Evolutionary conservation across 2,113 vertebrate species (phyloP), one percentile per base, ranked within the genome.

Genomic region (Nymphicus hollandicus): DNA sequence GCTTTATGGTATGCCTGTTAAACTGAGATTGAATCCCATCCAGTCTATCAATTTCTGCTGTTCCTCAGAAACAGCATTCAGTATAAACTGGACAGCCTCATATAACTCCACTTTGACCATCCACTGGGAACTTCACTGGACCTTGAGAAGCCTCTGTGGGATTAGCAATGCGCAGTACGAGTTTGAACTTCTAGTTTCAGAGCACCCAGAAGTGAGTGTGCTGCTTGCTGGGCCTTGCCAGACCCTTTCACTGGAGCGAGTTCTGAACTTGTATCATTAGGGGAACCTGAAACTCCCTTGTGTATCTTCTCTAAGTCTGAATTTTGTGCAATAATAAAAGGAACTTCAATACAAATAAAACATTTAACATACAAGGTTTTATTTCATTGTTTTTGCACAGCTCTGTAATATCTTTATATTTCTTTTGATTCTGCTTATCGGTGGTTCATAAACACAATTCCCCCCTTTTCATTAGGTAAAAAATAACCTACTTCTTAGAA

Each of bases 151-250:
- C 31, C 25, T 60, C 44, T 43, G 63, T 0, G 27, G 66, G 33
- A 29, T 23, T 20, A 37, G 33, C 33, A 77, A 44, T 0, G 1
- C 2, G 3, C 33, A 63, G 5, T 2, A 10, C 5, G 25, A 56
- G 18, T 9, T 41, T 35, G 49, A 74, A 18, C 44, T 86, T 79
- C 31, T 68, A 44, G 49, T 88, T 82, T 86, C 66, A 69, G n/a
- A 69, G 49, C 2, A 2, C 41, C 11, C 1, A 5, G 37, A 61
- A 88, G 49, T 0, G 3, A 49, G 19, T 41, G 37, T 1, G 1
- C 22, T 53, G 63, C 72, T 82, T 6, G 2, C 14, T 56, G 76
- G 43, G 44, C 63, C 33, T 41, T 0, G 0, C 27, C 6, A 3
- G 49, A 29, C 13, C n/a, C 46, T 23, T 41, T 79, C 39, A 19